Base-by-base conservation (phyloP, 92 coral and sea anemone genomes). In the Epizoanthus scotinus region DNA sequence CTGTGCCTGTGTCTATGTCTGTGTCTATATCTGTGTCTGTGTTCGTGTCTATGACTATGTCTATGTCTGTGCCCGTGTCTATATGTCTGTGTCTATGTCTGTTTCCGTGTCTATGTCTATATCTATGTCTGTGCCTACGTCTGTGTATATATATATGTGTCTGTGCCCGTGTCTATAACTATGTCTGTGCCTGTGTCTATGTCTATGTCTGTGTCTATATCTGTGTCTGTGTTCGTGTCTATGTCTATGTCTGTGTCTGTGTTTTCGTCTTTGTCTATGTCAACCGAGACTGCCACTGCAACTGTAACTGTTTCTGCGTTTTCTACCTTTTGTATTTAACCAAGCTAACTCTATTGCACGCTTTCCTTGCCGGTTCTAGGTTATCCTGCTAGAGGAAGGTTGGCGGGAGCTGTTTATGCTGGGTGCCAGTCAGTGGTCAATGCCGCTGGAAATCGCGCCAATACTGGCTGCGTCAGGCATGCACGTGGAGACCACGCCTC, bases 401-500 rank as follows among this genome's bases (percentile, higher is more conserved):
- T 96, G 99, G 99, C 89, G 99, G 20, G 99, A 96, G 65, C 80
- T 96, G 77, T 96, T 96, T 71, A 70, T 96, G 53, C 89, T 96
- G 14, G 98, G 99, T 15, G 99, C 98, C 5, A 96, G 97, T 71
- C 99, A 96, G 86, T 89, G 96, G 93, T 87, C 94, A 58, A 90
- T 96, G 94, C 94, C 99, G 5, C 50, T 96, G 63, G 99, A 96
- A 84, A 92, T 96, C 58, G 99, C 99, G 47, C 99, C 99, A 57
- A 91, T 96, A 71, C 89, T 96, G 59, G 97, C 99, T 5, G 94
- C 99, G 26, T 90, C 97, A 6, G 99, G 99, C 27, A 84, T 96
- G 93, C 99, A 96, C 84, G 98, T 96, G 86, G 99, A 96, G 86
- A 93, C 85, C 85, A 96, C 99, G 22, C 98, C 99, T 13, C 98